Evolutionary conservation across 2,113 vertebrate species (phyloP), one percentile per base, ranked within the genome.

Genomic region (Prochilodus magdalenae): DNA sequence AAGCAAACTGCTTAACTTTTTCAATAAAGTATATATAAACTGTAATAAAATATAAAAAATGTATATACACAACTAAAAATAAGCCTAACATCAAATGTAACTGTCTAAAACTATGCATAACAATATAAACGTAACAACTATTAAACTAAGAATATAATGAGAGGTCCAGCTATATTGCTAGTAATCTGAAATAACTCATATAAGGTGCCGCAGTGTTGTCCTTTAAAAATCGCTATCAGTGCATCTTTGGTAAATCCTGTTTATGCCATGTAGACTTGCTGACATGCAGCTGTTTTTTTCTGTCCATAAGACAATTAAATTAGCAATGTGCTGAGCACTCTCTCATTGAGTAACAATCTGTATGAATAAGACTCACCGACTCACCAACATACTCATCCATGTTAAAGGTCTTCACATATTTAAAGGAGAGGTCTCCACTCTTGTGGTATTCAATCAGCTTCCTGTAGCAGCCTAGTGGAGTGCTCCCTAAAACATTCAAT

Each of bases 351-450:
- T 24, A 33, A 30, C 13, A 13, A 24, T 47, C 36, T 33, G 66
- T 57, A 22, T 12, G 20, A 59, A 63, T 51, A 51, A 22, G 29
- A 24, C 70, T 81, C 29, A 51, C 74, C 7, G 66, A 93, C 98
- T 93, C 90, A 98, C 98, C 98, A 16, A 99, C 98, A 81, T 99
- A 99, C 89, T 99, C 98, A 67, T 99, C 98, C 98, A 99, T 99
- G 91, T 99, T 99, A 91, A 99, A 99, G 5, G 98, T 99, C 87
- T 99, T 98, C 73, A 99, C 97, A 73, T 96, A 98, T 87, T 96
- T 93, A 89, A 99, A 99, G 60, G 97, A 98, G 47, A 99, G 89
- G 80, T 97, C 96, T 73, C 97, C 98, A 16, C 95, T 97, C 76
- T 93, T 96, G 91, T 86, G 95, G 77, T 96, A 99, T 83, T 99